Percentiles rank a stretch among this genome's conserved stretches.
Conservation (phyloP, 2,888 invertebrate genomes). For the Icerya purchasi region DNA sequence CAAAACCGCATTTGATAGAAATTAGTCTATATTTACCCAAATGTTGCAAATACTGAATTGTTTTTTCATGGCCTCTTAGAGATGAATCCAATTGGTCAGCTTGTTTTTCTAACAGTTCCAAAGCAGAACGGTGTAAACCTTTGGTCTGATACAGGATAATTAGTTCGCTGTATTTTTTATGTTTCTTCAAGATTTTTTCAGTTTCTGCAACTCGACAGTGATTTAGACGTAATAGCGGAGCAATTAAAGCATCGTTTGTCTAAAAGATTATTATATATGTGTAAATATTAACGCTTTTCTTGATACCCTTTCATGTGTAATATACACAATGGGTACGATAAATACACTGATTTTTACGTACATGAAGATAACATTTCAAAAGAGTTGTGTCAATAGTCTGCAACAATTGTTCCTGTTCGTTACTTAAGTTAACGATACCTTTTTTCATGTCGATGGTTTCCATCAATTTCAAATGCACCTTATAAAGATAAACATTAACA, state of each 20-base stretch:
- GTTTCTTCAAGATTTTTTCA: constrained; percentile 64
- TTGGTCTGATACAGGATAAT: constrained; percentile 90
- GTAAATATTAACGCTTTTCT: constrained; percentile 3
- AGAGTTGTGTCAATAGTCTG: constrained; percentile 94
- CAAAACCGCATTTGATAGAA: too few relatives aligned
- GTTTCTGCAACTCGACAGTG: constrained; percentile 86
- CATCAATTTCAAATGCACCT: constrained; percentile 23
- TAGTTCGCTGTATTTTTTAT: constrained; percentile 75
- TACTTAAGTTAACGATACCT: constrained; percentile 20
- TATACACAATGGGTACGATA: too few relatives aligned
- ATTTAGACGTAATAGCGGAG: constrained; percentile 70
- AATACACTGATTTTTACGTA: too few relatives aligned
- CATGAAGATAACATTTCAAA: constrained; percentile 88
- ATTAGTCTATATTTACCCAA: constrained; percentile 36
- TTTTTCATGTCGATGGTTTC: constrained; percentile 21
- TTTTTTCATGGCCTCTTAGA: constrained; percentile 56
- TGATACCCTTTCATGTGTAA: too few relatives aligned
- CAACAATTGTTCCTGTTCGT: constrained; percentile 34
- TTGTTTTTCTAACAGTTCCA: constrained; percentile 64
- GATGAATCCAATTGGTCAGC: constrained; percentile 51
- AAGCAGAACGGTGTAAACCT: constrained; percentile 73
- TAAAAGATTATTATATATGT: constrained; percentile 26
- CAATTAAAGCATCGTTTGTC: constrained; percentile 88
- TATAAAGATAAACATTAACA: too few relatives aligned
- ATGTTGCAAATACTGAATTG: constrained; percentile 76